Evolutionary conservation across 1,140 invertebrate species (phyloP).

Genomic region (Cepaea nemoralis): DNA sequence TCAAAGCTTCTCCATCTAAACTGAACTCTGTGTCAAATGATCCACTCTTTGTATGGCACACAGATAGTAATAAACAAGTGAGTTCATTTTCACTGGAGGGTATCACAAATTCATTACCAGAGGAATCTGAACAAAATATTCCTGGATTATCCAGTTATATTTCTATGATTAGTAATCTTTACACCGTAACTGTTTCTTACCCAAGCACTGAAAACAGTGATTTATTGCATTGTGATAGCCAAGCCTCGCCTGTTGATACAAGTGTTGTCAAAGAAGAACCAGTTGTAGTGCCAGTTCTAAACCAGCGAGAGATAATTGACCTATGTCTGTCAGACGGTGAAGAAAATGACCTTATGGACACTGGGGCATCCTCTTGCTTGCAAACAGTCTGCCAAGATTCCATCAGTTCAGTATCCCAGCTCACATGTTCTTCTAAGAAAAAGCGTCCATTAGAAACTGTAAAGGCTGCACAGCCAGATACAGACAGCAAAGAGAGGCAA

Average conservation of each 20-base stretch:
- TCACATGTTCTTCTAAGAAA: neutral
- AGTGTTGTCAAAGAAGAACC: slow-evolving; percentile 15
- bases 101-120: neutral
- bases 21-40: neutral
- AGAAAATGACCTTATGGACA: neutral
- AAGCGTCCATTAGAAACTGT: neutral
- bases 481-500: neutral
- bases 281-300: neutral
- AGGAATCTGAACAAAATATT: too few relatives aligned
- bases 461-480: neutral
- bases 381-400: neutral
- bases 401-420: neutral
- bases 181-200: neutral
- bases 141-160: neutral
- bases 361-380: neutral
- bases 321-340: slow-evolving; percentile 1
- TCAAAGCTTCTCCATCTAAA: neutral
- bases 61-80: neutral
- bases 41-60: slow-evolving; percentile 2
- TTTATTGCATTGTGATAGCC: neutral
- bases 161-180: neutral
- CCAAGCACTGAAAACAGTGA: neutral
- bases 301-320: slow-evolving; percentile 5
- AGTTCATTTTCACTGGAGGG: neutral
- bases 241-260: neutral